These are phyloP conservation scores for Agraylea sexmaculata DNA, from an alignment of 1,140 invertebrate genomes.

Conservation along the genomic window DNA sequence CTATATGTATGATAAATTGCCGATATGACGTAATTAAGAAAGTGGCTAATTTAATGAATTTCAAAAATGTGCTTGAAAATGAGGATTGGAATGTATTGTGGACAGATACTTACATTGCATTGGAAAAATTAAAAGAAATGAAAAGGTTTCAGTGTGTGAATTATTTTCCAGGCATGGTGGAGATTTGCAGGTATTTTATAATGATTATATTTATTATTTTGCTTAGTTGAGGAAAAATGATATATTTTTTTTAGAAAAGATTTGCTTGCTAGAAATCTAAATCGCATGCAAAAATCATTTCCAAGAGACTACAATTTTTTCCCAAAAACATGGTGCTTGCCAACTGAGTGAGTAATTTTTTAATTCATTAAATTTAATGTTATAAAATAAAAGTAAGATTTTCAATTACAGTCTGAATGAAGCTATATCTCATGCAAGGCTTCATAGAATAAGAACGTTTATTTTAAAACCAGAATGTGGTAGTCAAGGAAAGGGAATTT, in stretches of 20 bases:
- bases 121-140: slow-evolving; percentile 79
- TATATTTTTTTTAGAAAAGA: slow-evolving; percentile 50
- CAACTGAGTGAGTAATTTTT: slow-evolving; percentile 59
- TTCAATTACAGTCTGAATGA: slow-evolving; percentile 51
- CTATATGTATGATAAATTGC: slow-evolving; percentile 61
- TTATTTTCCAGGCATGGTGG: slow-evolving; percentile 86
- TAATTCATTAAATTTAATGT: slow-evolving; percentile 5
- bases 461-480: slow-evolving; percentile 83
- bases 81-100: slow-evolving; percentile 83
- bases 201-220: not conserved
- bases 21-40: slow-evolving; percentile 60
- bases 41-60: slow-evolving; percentile 60
- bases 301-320: slow-evolving; percentile 85
- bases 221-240: not conserved
- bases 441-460: slow-evolving; percentile 63
- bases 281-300: slow-evolving; percentile 73
- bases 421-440: slow-evolving; percentile 47
- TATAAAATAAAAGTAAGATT: too few relatives aligned
- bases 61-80: slow-evolving; percentile 65
- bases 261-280: slow-evolving; percentile 70
- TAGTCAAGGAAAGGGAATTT: slow-evolving; percentile 78
- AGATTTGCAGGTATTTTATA: slow-evolving; percentile 58
- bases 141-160: slow-evolving; percentile 83
- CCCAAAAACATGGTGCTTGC: slow-evolving; percentile 87
- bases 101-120: slow-evolving; percentile 72